Evolutionary conservation across 1,140 invertebrate species (phyloP).

Genomic region (Scaptomyza graminum): DNA sequence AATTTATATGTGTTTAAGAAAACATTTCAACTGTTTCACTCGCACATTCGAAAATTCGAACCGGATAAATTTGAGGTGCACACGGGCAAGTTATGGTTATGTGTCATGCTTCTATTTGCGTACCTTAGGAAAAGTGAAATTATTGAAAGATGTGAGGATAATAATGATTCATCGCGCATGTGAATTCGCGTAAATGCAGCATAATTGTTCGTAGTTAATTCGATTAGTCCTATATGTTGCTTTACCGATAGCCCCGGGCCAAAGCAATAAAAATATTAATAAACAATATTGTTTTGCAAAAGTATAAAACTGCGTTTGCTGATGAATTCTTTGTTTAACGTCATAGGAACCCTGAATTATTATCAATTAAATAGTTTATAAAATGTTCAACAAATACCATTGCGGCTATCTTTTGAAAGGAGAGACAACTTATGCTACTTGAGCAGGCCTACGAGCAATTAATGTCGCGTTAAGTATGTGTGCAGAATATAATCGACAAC

Average conservation of each 20-base stretch:
- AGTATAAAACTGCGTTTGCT: not conserved
- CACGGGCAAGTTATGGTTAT: constrained; percentile 28
- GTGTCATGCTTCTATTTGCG: constrained; percentile 59
- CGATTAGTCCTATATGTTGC: constrained; percentile 65
- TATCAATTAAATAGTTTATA: constrained; percentile 48
- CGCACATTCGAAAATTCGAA: constrained; percentile 25
- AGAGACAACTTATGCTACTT: constrained; percentile 63
- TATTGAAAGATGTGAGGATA: constrained; percentile 45
- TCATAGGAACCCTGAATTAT: constrained; percentile 12
- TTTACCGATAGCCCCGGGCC: constrained; percentile 42
- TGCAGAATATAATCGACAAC: constrained; percentile 61
- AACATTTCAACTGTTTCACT: constrained; percentile 48
- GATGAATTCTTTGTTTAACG: not conserved
- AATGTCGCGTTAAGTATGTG: constrained; percentile 65
- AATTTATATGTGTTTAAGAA: constrained; percentile 40
- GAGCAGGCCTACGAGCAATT: constrained; percentile 75
- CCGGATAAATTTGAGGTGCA: constrained; percentile 55
- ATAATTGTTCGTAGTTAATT: constrained; percentile 69
- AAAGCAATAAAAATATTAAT: constrained; percentile 46
- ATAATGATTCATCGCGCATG: constrained; percentile 73
- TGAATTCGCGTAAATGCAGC: constrained; percentile 76
- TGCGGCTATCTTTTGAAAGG: constrained; percentile 6
- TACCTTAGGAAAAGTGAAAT: constrained; percentile 69
- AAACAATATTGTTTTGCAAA: constrained; percentile 14
- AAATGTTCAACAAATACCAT: constrained; percentile 35